Percentiles rank a stretch among this genome's conserved stretches.
phyloP scores from a whole-genome alignment of 2,113 vertebrate genomes.

The Haplochromis vanheusdeni region DNA sequence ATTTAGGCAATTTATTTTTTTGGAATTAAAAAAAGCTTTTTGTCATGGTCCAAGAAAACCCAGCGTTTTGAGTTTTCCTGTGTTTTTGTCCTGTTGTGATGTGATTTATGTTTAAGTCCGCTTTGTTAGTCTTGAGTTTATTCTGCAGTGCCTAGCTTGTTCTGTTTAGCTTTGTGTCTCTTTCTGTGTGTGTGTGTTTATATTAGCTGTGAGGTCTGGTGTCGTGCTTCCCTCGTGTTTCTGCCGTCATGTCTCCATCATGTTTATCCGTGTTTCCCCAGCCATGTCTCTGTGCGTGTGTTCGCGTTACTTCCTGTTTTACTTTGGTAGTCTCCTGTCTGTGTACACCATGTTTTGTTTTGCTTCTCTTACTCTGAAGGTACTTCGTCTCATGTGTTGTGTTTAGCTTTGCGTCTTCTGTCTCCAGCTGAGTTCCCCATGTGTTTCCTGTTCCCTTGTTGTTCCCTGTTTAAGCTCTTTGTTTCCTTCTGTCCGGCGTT shows the following conservation, averaged over 20 bases:
- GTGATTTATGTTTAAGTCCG: neutral
- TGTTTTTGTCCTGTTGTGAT: neutral
- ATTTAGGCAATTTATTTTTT: neutral
- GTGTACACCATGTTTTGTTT: neutral
- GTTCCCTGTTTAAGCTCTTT: neutral
- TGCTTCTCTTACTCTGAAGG: neutral
- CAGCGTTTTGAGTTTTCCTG: neutral
- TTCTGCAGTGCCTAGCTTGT: neutral
- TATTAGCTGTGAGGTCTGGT: neutral
- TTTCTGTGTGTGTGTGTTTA: neutral
- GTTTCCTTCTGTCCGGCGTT: neutral
- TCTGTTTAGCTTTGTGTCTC: neutral
- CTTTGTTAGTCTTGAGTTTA: neutral
- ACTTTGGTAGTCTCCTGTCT: neutral
- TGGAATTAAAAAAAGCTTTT: neutral
- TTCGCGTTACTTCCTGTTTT: neutral
- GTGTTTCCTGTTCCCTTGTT: neutral
- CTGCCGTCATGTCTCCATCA: neutral
- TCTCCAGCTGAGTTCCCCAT: neutral
- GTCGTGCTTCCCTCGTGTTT: neutral
- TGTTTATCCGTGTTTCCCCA: neutral
- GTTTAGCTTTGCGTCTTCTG: neutral
- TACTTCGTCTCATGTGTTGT: neutral
- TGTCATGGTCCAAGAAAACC: neutral
- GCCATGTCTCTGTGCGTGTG: rapidly evolving